These are phyloP conservation scores for Ageneiosus marmoratus DNA, from an alignment of 2,113 vertebrate species.

Conservation along the genomic window DNA sequence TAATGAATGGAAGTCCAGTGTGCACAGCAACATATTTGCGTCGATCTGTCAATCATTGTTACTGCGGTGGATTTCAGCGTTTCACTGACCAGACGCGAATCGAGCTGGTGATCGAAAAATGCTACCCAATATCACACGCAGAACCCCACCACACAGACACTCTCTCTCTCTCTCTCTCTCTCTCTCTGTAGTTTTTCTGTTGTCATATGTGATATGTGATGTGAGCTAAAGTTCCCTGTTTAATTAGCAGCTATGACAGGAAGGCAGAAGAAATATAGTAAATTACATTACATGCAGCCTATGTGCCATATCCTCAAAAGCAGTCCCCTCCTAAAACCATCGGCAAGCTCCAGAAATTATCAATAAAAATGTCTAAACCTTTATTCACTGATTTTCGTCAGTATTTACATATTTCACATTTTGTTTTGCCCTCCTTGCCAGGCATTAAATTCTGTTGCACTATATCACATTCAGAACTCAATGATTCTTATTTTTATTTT, in stretches of 20 bases:
- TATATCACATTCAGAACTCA: neutral
- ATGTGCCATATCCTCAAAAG: neutral
- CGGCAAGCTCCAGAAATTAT: neutral
- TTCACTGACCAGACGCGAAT: conserved; percentile 19
- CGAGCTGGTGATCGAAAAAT: conserved; percentile 26
- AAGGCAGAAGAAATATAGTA: neutral
- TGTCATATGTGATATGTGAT: neutral
- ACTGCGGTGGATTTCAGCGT: conserved; percentile 23
- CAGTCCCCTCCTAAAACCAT: neutral
- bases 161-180: neutral
- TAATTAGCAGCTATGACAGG: neutral
- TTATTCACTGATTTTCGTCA: neutral
- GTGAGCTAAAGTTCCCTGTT: neutral
- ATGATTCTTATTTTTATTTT: neutral
- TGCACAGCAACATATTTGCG: conserved; percentile 30
- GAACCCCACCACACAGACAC: neutral
- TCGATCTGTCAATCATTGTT: conserved; percentile 49
- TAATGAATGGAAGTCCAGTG: conserved; percentile 45
- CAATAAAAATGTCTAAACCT: neutral
- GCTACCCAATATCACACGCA: neutral
- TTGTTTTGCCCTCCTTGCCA: neutral
- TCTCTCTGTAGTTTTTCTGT: neutral
- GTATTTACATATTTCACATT: neutral
- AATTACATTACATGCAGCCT: neutral
- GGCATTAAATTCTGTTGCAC: neutral